These are phyloP conservation scores for Apoda limacodes DNA, from an alignment of 2,888 invertebrate species.

Conservation along the genomic window DNA sequence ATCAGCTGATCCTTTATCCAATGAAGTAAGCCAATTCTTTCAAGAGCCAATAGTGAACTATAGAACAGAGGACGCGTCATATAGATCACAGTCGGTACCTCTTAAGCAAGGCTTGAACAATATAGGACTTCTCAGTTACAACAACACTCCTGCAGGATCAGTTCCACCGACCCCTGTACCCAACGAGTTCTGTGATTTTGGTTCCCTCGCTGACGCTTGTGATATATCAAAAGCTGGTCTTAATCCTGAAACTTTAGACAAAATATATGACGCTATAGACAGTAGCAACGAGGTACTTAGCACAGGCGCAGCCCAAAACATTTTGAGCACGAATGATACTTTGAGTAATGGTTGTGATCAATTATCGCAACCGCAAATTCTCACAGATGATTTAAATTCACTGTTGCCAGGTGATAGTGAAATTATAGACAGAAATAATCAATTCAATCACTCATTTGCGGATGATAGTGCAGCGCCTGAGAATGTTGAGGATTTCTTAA, in stretches of 20 bases:
- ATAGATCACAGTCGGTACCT: conserved; percentile 85
- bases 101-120: conserved; percentile 69
- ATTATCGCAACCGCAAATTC: conserved; percentile 43
- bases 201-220: conserved; percentile 70
- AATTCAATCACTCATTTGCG: conserved; percentile 42
- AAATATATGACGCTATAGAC: conserved; percentile 74
- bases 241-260: conserved; percentile 73
- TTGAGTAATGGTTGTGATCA: conserved; percentile 52
- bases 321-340: conserved; percentile 39
- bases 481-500: conserved; percentile 55
- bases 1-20: conserved; percentile 63
- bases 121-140: conserved; percentile 48
- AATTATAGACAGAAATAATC: conserved; percentile 37
- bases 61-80: conserved; percentile 45
- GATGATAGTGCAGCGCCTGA: conserved; percentile 35
- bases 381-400: conserved; percentile 47
- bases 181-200: conserved; percentile 79
- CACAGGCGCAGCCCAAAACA: conserved; percentile 32
- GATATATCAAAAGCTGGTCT: conserved; percentile 61
- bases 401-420: conserved; percentile 51
- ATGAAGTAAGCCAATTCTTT: conserved; percentile 74
- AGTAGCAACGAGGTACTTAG: conserved; percentile 60
- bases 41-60: conserved; percentile 56
- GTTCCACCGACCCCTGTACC: conserved; percentile 78
- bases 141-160: conserved; percentile 72